A percentile compares a stretch with the other conserved stretches of the same genome.
Evolutionary conservation across 2,113 vertebrate genomes (phyloP).

Genomic region (Menura novaehollandiae): DNA sequence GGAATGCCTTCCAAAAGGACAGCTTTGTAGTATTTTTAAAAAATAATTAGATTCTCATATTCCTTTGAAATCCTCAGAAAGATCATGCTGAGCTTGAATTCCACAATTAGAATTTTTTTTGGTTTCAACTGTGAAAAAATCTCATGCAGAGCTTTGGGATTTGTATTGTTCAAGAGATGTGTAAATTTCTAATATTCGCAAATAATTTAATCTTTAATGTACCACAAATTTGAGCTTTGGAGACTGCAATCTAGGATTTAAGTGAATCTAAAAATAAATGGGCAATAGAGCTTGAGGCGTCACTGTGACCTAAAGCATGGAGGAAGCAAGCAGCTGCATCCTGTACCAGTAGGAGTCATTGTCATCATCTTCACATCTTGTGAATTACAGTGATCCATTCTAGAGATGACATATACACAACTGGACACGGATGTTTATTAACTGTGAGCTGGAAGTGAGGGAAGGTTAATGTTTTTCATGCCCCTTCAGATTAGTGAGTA

Average conservation of each 20-base stretch:
- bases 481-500: neutral
- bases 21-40: neutral
- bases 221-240: neutral
- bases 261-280: neutral
- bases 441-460: neutral
- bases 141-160: neutral
- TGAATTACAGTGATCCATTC: neutral
- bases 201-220: neutral
- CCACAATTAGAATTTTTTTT: neutral
- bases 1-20: neutral
- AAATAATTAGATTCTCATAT: neutral
- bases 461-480: neutral
- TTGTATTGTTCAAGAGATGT: neutral
- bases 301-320: neutral
- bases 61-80: neutral
- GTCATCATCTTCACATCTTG: neutral
- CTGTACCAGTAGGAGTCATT: neutral
- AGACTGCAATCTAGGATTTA: neutral
- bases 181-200: neutral
- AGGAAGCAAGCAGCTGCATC: neutral
- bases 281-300: neutral
- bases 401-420: neutral
- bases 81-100: neutral
- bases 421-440: neutral
- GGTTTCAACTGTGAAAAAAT: neutral